phyloP scores from a whole-genome alignment of 2,888 invertebrate species.

The Parnassius smintheus region DNA sequence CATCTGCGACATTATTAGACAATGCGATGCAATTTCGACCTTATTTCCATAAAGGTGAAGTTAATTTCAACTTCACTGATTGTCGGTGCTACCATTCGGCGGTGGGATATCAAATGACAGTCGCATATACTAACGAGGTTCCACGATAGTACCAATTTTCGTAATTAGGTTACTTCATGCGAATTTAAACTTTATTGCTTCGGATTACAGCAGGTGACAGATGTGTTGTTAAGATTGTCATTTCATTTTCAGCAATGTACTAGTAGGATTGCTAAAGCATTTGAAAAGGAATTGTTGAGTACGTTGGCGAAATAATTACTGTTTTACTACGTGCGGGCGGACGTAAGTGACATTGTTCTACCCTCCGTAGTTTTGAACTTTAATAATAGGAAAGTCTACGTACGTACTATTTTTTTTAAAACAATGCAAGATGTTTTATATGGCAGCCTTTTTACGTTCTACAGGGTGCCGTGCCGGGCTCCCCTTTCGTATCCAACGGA shows the following conservation, averaged over 20 bases:
- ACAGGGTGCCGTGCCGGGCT: neutral
- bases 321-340: conserved; percentile 34
- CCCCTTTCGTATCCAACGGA: neutral
- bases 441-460: neutral
- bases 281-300: conserved; percentile 66
- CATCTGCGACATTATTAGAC: conserved; percentile 49
- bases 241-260: conserved; percentile 48
- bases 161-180: conserved; percentile 39
- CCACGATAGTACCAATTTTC: conserved; percentile 55
- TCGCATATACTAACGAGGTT: conserved; percentile 69
- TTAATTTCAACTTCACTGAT: conserved; percentile 38
- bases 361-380: conserved; percentile 16
- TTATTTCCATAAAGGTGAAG: conserved; percentile 39
- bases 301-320: conserved; percentile 55
- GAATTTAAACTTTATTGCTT: conserved; percentile 48
- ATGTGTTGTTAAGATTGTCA: conserved; percentile 38
- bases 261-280: conserved; percentile 58
- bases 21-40: conserved; percentile 43
- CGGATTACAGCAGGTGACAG: conserved; percentile 29
- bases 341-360: conserved; percentile 19
- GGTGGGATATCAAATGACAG: conserved; percentile 68
- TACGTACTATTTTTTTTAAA: conserved; percentile 6
- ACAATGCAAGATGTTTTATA: conserved; percentile 12
- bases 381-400: conserved; percentile 14
- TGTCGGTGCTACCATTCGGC: conserved; percentile 46